Evolutionary conservation across 2,888 invertebrate species (phyloP), one percentile per base, ranked within the genome.

Genomic region (Andrena hattorfiana): DNA sequence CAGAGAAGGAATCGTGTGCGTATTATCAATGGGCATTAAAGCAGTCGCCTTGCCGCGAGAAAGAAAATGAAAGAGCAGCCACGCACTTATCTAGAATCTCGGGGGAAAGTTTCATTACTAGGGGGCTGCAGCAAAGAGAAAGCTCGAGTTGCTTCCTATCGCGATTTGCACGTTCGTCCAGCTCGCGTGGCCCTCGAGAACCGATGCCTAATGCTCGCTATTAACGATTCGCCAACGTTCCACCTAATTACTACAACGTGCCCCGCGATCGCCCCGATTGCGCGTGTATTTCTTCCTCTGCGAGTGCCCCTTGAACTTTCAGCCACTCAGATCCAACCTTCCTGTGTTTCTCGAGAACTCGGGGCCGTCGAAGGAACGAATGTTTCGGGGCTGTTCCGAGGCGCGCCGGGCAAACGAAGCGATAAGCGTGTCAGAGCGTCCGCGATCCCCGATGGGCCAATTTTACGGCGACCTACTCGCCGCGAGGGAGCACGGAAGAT

Each of bases 101-200:
- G 8, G 8, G 62, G 49, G 32, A 66, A 74, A 71, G 71, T 72
- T 83, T 73, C 70, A 74, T 85, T 69, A 72, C 42, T 26, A 60
- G 83, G 68, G 73, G 63, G 30, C 59, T 16, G 62, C 32, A 23
- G n/a, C 72, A 63, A 23, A 56, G 62, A 64, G 66, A 78, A 84
- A 83, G 68, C 54, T 72, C 49, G 20, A 77, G 78, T n/a, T 60
- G 10, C 23, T 72, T 59, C 56, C 49, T 77, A 81, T 76, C 74
- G 81, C 81, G 86, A 84, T 84, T 69, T 66, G 84, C 78, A 77
- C 78, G 84, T 74, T 69, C 74, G 20, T 63, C 26, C 26, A 5
- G 28, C 8, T 64, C 66, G 84, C 87, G 86, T 86, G 86, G 32
- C 35, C 2, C 62, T 35, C 60, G 28, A 59, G 66, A 35, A 54